These are phyloP conservation scores for Saturnia pavonia DNA, from an alignment of 2,888 invertebrate genomes.

Conservation along the genomic window DNA sequence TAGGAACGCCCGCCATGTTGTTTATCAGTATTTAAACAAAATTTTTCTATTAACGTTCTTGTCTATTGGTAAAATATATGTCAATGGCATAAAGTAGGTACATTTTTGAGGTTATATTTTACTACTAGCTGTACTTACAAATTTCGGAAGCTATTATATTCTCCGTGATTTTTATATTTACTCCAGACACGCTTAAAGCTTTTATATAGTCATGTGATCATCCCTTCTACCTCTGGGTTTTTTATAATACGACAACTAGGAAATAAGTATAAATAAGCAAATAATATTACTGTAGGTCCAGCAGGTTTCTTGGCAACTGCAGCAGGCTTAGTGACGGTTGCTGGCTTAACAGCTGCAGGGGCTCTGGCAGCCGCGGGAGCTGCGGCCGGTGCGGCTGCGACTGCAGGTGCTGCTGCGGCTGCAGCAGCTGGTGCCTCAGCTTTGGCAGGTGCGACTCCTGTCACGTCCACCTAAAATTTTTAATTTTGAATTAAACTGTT, in stretches of 20 bases:
- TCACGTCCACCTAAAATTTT: conserved; percentile 56
- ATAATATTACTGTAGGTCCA: conserved; percentile 30
- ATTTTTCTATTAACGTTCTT: no score
- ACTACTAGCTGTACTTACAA: no score
- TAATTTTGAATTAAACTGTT: background rate
- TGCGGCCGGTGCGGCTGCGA: conserved; percentile 52
- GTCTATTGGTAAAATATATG: no score
- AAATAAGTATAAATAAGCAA: background rate
- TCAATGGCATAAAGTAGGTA: no score
- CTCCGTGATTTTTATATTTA: background rate
- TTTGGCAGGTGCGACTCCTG: conserved; percentile 64
- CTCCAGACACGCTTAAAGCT: background rate
- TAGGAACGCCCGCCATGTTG: no score
- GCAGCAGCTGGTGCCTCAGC: conserved; percentile 64
- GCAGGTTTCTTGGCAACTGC: conserved; percentile 29
- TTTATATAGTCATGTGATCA: background rate
- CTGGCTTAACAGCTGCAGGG: conserved; percentile 76
- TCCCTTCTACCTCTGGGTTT: background rate
- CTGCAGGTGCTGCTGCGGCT: conserved; percentile 52
- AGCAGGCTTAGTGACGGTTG: conserved; percentile 60
- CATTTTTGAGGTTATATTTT: no score
- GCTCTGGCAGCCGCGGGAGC: conserved; percentile 68
- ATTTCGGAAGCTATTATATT: background rate
- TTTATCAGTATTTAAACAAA: no score
- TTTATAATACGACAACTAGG: background rate